Percentiles rank a stretch among this genome's conserved stretches.
Evolutionary conservation across 2,888 invertebrate genomes (phyloP).

Genomic region (Taphrorychus bicolor): DNA sequence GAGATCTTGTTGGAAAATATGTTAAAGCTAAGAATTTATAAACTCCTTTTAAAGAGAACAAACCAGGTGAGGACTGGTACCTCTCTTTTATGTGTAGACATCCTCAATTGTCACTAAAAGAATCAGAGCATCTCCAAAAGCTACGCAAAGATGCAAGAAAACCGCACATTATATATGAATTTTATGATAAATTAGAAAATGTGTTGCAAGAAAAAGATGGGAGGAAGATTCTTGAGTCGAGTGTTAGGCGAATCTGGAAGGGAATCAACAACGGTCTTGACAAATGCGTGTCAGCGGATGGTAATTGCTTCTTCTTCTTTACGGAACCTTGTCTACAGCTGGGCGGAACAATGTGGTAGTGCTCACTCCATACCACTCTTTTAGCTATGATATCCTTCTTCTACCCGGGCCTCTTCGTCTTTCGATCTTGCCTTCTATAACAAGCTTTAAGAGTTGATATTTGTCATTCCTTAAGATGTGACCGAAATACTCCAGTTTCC

Average conservation of each 20-base stretch:
- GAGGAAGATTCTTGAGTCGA: conserved; percentile 42
- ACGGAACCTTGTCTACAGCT: no score
- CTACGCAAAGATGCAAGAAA: background rate
- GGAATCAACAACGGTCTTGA: conserved; percentile 47
- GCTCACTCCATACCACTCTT: no score
- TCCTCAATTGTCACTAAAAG: conserved; percentile 38
- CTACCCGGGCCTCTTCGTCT: no score
- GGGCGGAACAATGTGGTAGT: no score
- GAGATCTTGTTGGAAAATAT: conserved; percentile 25
- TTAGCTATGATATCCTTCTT: no score
- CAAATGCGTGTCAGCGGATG: no score
- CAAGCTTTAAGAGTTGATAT: no score
- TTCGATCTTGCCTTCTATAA: no score
- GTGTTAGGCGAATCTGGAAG: conserved; percentile 47
- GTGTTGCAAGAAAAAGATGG: conserved; percentile 46
- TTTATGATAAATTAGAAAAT: conserved; percentile 8
- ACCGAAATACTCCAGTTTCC: no score
- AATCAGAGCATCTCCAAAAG: conserved; percentile 41
- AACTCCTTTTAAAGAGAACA: conserved; percentile 8
- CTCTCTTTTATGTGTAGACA: conserved; percentile 42
- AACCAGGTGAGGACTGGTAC: conserved; percentile 37
- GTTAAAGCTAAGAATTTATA: background rate
- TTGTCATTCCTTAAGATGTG: no score
- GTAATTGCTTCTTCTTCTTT: no score
- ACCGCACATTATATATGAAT: no score